Evolutionary conservation across 2,888 invertebrate species (phyloP).

Genomic region (Branchipolynoe longqiensis): DNA sequence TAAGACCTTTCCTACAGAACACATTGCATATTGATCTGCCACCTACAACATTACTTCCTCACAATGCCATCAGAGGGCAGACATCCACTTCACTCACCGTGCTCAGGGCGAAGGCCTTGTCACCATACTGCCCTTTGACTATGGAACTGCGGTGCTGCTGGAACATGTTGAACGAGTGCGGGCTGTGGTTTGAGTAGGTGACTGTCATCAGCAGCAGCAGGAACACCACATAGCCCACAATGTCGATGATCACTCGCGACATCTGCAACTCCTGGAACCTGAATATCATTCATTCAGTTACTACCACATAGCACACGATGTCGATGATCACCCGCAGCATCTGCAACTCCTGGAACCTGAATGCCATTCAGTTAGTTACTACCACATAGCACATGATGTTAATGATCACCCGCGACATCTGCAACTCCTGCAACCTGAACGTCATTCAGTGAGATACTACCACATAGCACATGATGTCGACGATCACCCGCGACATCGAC

Average conservation of each 20-base stretch:
- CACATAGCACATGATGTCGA: constrained; percentile 71
- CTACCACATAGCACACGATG: constrained; percentile 70
- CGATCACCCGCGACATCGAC: constrained; percentile 69
- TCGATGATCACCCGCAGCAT: constrained; percentile 71
- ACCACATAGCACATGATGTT: constrained; percentile 71
- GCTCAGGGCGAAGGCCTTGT: background rate
- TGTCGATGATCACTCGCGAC: constrained; percentile 70
- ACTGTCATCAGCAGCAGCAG: constrained; percentile 70
- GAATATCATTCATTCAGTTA: no score
- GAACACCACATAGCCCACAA: constrained; percentile 71
- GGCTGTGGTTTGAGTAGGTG: constrained; percentile 71
- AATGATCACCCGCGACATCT: constrained; percentile 70
- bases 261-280: constrained; percentile 71
- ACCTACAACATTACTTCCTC: no score
- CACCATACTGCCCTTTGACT: constrained; percentile 21
- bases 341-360: constrained; percentile 70
- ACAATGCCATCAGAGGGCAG: no score
- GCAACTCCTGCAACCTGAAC: constrained; percentile 70
- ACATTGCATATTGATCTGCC: no score
- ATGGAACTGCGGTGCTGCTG: constrained; percentile 65
- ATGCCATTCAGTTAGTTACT: no score
- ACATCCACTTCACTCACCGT: constrained; percentile 11
- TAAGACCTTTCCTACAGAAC: no score
- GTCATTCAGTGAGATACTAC: no score
- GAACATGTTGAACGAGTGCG: constrained; percentile 68